Conservation (phyloP, 2,797 vertebrate species). For the Enteromius paludinosus region DNA sequence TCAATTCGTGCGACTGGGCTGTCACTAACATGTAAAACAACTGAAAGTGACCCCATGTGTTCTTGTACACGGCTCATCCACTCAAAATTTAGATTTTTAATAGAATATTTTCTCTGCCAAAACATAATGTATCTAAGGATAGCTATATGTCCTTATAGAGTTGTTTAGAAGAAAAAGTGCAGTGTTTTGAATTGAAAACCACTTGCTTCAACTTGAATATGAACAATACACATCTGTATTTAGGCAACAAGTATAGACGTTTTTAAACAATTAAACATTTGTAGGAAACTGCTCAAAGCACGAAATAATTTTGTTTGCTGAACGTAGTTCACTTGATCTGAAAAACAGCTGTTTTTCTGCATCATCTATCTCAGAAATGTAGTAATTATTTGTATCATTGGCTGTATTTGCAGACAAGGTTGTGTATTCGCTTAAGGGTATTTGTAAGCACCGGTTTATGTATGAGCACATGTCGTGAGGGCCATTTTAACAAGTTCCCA, state of each 20-base stretch:
- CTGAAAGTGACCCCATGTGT: no score
- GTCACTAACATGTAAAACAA: no score
- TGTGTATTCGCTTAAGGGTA: slow-evolving; percentile 2
- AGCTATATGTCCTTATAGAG: background rate
- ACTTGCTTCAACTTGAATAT: background rate
- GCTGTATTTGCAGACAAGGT: slow-evolving; percentile 22
- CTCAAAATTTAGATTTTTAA: background rate
- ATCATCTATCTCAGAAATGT: slow-evolving; percentile 1
- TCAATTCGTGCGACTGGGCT: no score
- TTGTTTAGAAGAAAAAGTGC: background rate
- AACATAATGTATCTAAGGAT: background rate
- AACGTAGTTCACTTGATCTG: background rate
- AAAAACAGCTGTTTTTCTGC: slow-evolving; percentile 31
- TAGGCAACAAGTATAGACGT: slow-evolving; percentile 8
- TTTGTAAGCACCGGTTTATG: slow-evolving; percentile 23
- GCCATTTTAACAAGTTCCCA: slow-evolving; percentile 1
- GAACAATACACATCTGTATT: slow-evolving; percentile 10
- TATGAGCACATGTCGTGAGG: slow-evolving; percentile 18
- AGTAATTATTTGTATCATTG: background rate
- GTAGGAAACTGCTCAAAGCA: slow-evolving; percentile 1
- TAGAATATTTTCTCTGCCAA: background rate
- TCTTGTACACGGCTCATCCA: background rate
- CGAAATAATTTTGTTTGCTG: slow-evolving; percentile 5
- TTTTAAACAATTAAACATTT: slow-evolving; percentile 9
- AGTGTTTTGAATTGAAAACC: background rate